Percentiles rank a stretch among this genome's conserved stretches.
Evolutionary conservation across 2,797 vertebrate species (phyloP).

Genomic region (Siniperca scherzeri): DNA sequence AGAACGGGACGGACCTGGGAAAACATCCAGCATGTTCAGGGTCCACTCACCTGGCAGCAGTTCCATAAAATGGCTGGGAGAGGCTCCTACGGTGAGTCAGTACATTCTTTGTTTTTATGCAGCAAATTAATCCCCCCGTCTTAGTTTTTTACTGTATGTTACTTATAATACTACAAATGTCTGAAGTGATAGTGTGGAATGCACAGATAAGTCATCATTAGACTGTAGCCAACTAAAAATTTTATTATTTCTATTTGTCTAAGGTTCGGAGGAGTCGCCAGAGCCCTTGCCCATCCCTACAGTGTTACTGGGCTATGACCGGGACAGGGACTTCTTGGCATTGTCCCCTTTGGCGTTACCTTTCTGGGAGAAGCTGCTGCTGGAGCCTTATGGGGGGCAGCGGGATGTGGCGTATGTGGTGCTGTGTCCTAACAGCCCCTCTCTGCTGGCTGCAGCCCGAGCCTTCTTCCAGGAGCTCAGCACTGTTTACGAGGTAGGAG

Average conservation of each 20-base stretch:
- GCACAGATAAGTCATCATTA: background rate
- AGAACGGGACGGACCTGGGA: slow-evolving; percentile 97
- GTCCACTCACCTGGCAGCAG: slow-evolving; percentile 98
- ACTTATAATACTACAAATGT: background rate
- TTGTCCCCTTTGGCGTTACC: slow-evolving; percentile 96
- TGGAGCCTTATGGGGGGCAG: slow-evolving; percentile 96
- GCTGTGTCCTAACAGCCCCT: slow-evolving; percentile 94
- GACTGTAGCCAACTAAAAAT: slow-evolving; percentile 4
- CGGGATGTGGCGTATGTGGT: slow-evolving; percentile 96
- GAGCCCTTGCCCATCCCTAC: slow-evolving; percentile 96
- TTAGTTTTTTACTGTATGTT: background rate
- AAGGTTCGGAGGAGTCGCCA: slow-evolving; percentile 98
- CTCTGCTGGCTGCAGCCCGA: slow-evolving; percentile 92
- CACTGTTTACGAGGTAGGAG: slow-evolving; percentile 94
- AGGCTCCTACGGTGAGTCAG: slow-evolving; percentile 93
- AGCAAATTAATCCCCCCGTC: background rate
- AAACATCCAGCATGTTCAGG: slow-evolving; percentile 98
- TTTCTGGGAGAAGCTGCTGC: slow-evolving; percentile 97
- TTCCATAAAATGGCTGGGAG: slow-evolving; percentile 99
- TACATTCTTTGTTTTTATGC: background rate
- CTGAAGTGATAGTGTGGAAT: background rate
- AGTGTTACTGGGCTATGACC: slow-evolving; percentile 94
- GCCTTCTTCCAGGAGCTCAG: slow-evolving; percentile 98
- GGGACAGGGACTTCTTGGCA: slow-evolving; percentile 94
- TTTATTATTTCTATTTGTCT: background rate